Evolutionary conservation across 2,888 invertebrate species (phyloP).

Genomic region (Lymantria dispar): DNA sequence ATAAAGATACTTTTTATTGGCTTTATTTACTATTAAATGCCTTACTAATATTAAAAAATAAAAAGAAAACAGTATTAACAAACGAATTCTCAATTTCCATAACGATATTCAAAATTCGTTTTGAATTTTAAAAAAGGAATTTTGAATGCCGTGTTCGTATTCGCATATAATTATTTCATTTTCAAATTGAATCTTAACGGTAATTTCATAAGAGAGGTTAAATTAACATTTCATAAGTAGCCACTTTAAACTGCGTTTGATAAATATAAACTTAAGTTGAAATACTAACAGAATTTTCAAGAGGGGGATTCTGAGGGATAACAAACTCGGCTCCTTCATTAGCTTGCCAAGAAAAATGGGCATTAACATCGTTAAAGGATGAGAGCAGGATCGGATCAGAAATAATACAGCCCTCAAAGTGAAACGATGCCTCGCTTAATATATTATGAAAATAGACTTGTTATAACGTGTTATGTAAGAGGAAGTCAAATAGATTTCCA

Average conservation of each 20-base stretch:
- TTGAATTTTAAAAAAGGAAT: neutral
- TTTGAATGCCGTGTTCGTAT: neutral
- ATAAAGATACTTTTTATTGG: too few relatives aligned
- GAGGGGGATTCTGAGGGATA: slow-evolving; percentile 7
- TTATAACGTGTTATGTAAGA: neutral
- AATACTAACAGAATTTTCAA: slow-evolving; percentile 8
- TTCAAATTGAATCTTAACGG: neutral
- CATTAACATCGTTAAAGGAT: slow-evolving; percentile 11
- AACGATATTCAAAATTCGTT: neutral
- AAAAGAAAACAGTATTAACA: neutral
- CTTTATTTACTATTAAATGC: neutral
- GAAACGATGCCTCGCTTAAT: neutral
- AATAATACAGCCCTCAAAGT: slow-evolving; percentile 4
- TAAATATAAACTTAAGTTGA: slow-evolving; percentile 3
- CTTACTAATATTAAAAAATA: neutral
- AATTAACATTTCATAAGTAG: neutral
- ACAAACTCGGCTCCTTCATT: slow-evolving; percentile 10
- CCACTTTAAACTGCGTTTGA: neutral
- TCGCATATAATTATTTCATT: neutral
- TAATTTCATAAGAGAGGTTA: neutral
- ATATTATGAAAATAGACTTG: slow-evolving; percentile 3
- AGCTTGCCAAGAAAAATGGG: slow-evolving; percentile 10
- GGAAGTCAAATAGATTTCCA: too few relatives aligned
- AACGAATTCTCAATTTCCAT: neutral
- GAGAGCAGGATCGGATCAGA: slow-evolving; percentile 7